phyloP scores from a whole-genome alignment of 2,888 invertebrate genomes.

The Caenorhabditis becei region DNA sequence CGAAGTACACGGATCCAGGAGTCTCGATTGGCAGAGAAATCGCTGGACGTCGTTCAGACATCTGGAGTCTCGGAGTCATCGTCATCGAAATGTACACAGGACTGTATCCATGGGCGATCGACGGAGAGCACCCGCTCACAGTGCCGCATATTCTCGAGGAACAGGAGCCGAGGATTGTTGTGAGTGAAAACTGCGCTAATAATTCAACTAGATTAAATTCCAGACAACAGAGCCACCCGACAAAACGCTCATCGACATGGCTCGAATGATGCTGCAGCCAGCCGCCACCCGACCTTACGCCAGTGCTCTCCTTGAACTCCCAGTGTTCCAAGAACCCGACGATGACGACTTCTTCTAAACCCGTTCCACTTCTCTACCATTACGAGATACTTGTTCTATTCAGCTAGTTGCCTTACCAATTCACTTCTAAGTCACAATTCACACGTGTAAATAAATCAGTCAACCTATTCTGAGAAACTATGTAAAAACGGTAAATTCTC shows the following conservation, averaged over 20 bases:
- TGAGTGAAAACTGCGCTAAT: conserved; percentile 20
- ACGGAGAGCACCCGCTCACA: conserved; percentile 49
- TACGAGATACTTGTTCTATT: conserved; percentile 10
- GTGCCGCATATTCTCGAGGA: conserved; percentile 50
- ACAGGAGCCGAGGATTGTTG: conserved; percentile 25
- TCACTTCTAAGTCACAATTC: conserved; percentile 15
- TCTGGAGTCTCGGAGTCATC: conserved; percentile 76
- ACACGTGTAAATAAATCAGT: conserved; percentile 38
- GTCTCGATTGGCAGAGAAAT: conserved; percentile 52
- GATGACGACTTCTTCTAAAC: conserved; percentile 40
- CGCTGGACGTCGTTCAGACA: conserved; percentile 72
- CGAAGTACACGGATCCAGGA: conserved; percentile 76
- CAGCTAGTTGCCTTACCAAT: too few relatives aligned
- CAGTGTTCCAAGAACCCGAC: conserved; percentile 29
- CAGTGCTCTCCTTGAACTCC: conserved; percentile 11
- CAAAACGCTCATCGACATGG: conserved; percentile 34
- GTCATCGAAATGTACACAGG: conserved; percentile 71
- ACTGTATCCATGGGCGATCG: conserved; percentile 72
- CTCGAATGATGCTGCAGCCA: conserved; percentile 42
- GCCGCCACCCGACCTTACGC: conserved; percentile 42
- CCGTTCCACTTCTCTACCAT: neutral
- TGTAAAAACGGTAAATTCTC: neutral
- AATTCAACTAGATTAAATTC: neutral
- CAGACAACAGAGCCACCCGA: conserved; percentile 32
- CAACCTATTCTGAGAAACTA: neutral